phyloP scores from a whole-genome alignment of 2,797 vertebrate species.

The Syndactyla subalaris region DNA sequence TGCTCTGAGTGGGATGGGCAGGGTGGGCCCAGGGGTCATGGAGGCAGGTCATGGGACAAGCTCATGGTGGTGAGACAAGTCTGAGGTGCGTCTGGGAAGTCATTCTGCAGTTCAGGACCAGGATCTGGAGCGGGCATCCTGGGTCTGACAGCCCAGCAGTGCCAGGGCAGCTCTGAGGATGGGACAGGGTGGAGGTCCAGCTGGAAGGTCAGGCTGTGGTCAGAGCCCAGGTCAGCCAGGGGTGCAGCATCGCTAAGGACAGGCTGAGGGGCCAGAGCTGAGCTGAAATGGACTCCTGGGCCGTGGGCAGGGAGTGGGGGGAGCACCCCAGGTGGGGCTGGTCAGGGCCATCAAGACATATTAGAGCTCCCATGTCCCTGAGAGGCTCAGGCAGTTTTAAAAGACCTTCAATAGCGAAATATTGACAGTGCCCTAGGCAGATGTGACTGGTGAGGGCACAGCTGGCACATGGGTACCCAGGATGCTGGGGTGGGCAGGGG shows the following conservation, averaged over 20 bases:
- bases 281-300: background rate
- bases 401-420: background rate
- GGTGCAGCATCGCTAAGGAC: background rate
- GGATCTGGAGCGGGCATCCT: background rate
- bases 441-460: background rate
- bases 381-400: background rate
- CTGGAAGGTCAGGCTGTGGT: background rate
- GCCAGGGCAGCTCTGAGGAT: background rate
- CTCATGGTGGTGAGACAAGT: background rate
- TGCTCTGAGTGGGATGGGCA: accelerated
- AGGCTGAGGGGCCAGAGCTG: background rate
- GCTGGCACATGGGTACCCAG: background rate
- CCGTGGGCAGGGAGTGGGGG: background rate
- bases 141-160: background rate
- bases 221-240: background rate
- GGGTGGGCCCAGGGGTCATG: background rate
- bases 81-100: background rate
- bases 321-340: background rate
- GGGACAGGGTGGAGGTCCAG: background rate
- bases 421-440: background rate
- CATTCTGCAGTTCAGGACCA: background rate
- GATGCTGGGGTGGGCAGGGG: background rate
- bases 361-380: background rate
- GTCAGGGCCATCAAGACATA: background rate
- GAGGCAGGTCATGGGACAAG: background rate